These are phyloP conservation scores for Epicampocera succincta DNA, from an alignment of 2,888 invertebrate genomes.

Conservation along the genomic window DNA sequence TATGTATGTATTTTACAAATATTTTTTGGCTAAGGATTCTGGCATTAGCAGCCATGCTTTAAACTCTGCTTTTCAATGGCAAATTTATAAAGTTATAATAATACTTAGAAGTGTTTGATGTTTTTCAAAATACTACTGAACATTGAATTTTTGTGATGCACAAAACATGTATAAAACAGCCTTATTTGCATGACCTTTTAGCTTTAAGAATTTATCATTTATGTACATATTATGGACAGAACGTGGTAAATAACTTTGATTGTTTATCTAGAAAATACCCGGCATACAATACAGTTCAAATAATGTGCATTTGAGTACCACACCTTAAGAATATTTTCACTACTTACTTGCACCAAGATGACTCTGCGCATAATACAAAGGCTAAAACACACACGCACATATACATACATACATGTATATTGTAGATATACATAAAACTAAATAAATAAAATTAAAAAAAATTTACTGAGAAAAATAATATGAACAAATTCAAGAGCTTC, in stretches of 20 bases:
- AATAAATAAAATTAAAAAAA: constrained; percentile 58
- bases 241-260: constrained; percentile 55
- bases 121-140: neutral
- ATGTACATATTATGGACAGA: constrained; percentile 36
- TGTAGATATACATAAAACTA: constrained; percentile 27
- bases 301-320: constrained; percentile 63
- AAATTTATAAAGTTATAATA: neutral
- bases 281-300: constrained; percentile 40
- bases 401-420: too few species aligned
- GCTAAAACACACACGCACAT: constrained; percentile 24
- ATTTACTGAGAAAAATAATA: constrained; percentile 40
- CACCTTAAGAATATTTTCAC: constrained; percentile 54
- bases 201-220: constrained; percentile 43
- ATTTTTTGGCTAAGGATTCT: too few species aligned
- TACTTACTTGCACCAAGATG: constrained; percentile 50
- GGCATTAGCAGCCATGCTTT: too few species aligned
- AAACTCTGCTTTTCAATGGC: neutral
- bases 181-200: constrained; percentile 43
- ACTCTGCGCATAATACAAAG: constrained; percentile 40
- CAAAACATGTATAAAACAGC: neutral
- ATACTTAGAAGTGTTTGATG: neutral
- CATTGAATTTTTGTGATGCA: neutral
- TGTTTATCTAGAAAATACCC: constrained; percentile 52
- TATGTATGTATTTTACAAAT: too few species aligned
- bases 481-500: constrained; percentile 45